A percentile compares a stretch with the other conserved stretches of the same genome.
phyloP scores from a whole-genome alignment of 2,113 vertebrate genomes.

The Pituophis catenifer region DNA sequence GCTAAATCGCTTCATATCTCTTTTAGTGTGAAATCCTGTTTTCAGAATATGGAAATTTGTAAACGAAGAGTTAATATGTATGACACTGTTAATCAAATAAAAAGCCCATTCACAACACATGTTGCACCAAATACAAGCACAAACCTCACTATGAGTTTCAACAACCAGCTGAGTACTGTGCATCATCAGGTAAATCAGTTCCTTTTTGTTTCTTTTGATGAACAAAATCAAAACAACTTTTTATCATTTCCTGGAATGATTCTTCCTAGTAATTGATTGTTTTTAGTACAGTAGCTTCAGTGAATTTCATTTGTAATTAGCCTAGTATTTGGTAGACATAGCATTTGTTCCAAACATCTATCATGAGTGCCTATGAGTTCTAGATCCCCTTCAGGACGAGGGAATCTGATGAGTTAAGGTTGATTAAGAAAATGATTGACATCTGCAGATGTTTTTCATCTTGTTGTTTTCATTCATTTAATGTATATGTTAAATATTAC shows the following conservation, averaged over 20 bases:
- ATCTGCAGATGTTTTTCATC: background rate
- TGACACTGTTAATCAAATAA: slow-evolving; percentile 87
- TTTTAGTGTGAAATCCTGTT: slow-evolving; percentile 94
- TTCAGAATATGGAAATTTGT: slow-evolving; percentile 99
- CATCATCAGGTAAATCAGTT: slow-evolving; percentile 86
- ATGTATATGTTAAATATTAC: background rate
- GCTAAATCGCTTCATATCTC: slow-evolving; percentile 16
- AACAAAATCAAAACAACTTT: background rate
- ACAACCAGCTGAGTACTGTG: slow-evolving; percentile 89
- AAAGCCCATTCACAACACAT: slow-evolving; percentile 87
- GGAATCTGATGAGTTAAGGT: background rate
- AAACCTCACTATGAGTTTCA: slow-evolving; percentile 98
- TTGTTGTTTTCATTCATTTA: background rate
- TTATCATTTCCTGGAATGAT: background rate
- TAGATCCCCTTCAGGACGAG: background rate
- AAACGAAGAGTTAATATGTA: slow-evolving; percentile 92
- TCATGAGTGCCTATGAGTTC: background rate
- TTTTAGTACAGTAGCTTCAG: background rate
- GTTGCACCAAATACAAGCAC: slow-evolving; percentile 87
- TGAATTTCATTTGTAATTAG: background rate
- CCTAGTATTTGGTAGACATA: background rate
- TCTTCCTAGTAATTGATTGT: background rate
- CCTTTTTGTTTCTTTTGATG: background rate
- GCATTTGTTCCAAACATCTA: background rate
- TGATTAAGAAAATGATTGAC: background rate